These are phyloP conservation scores for Zygothrica quintamaculata DNA, from an alignment of 2,888 invertebrate genomes.

Conservation along the genomic window DNA sequence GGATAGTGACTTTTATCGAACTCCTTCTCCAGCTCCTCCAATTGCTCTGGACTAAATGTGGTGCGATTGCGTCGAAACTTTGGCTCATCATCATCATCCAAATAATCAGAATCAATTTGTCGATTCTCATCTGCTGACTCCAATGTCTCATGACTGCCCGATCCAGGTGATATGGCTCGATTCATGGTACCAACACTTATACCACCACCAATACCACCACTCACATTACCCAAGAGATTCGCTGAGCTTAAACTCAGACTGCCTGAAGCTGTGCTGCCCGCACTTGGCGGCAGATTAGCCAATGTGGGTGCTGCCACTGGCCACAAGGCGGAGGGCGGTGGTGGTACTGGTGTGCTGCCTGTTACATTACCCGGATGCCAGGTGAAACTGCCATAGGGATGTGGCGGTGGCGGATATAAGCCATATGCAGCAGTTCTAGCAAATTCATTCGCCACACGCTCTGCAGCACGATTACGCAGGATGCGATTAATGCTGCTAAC, in stretches of 20 bases:
- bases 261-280: slow-evolving; percentile 62
- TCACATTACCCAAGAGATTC: slow-evolving; percentile 50
- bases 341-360: slow-evolving; percentile 62
- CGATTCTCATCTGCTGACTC: slow-evolving; percentile 84
- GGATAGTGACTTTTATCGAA: slow-evolving; percentile 98
- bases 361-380: slow-evolving; percentile 84
- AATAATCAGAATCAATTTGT: slow-evolving; percentile 89
- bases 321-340: slow-evolving; percentile 76
- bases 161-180: slow-evolving; percentile 85
- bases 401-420: slow-evolving; percentile 89
- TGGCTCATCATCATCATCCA: slow-evolving; percentile 92
- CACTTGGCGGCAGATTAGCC: slow-evolving; percentile 86
- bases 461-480: slow-evolving; percentile 96
- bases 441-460: slow-evolving; percentile 97
- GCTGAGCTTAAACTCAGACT: slow-evolving; percentile 57
- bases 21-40: slow-evolving; percentile 97
- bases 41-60: slow-evolving; percentile 96
- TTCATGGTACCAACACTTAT: slow-evolving; percentile 44
- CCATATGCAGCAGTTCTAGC: slow-evolving; percentile 96
- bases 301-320: slow-evolving; percentile 84
- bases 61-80: slow-evolving; percentile 97
- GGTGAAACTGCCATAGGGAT: slow-evolving; percentile 88
- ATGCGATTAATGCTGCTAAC: slow-evolving; percentile 99
- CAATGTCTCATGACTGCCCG: slow-evolving; percentile 84
- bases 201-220: slow-evolving; percentile 24